Base-by-base conservation (phyloP, 2,113 vertebrate species). In the Meriones unguiculatus region DNA sequence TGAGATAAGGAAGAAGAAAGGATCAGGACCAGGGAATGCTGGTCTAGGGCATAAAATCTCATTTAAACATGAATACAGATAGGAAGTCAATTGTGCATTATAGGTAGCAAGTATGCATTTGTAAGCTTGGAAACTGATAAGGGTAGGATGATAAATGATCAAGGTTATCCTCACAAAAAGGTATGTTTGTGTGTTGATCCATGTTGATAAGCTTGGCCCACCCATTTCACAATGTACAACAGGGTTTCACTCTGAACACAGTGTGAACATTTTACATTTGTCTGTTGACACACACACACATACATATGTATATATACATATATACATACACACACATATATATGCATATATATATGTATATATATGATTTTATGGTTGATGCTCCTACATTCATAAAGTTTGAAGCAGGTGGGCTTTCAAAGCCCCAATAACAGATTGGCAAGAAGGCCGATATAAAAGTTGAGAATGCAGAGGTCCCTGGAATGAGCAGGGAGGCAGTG, bases 401-500 rank as follows among this genome's bases (percentile, higher is more conserved):
- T 64, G 52, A 28, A 46, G n/a, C 52, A 69, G 32, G 13, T 0
- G 8, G 14, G 85, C 12, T 54, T 90, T 82, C n/a, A 70, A 81
- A 46, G 12, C 11, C 14, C 5, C 41, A 32, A 18, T 8, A 32
- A 87, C 9, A 20, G n/a, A 54, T 20, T 75, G 14, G 7, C 46
- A 46, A 64, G 17, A 3, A 62, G 38, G 28, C 38, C 38, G 57
- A 88, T 46, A 25, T 12, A n/a, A 32, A 22, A 24, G 54, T 4
- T 54, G 90, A 38, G 24, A 78, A 11, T 2, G 7, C 11, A 38
- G 57, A 67, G 35, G 20, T 30, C 12, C 38, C 41, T 38, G 50
- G 18, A 72, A 7, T 1, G 17, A 14, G 20, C 25, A 18, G 64
- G 11, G 35, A 18, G 1, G 1, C 22, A 4, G n/a, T 17, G 0